These are phyloP conservation scores for Caenorhabditis sp. DNA, from an alignment of 2,888 invertebrate genomes.

Conservation along the genomic window DNA sequence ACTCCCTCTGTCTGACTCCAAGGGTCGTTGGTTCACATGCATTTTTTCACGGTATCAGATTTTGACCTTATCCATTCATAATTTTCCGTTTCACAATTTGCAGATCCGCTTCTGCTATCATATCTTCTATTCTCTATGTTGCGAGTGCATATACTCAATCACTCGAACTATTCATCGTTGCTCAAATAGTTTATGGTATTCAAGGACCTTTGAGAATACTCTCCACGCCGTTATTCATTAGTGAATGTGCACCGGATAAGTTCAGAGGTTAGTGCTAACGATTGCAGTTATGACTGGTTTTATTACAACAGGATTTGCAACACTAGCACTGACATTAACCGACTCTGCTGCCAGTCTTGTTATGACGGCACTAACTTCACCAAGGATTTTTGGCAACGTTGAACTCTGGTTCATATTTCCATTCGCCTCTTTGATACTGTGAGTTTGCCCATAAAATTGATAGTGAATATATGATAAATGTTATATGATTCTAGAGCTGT, in stretches of 20 bases:
- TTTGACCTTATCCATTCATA: neutral
- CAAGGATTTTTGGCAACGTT: slow-evolving; percentile 20
- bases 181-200: slow-evolving; percentile 18
- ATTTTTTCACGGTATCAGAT: neutral
- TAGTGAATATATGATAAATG: no score
- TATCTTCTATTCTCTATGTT: slow-evolving; percentile 17
- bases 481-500: slow-evolving; percentile 21
- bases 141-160: slow-evolving; percentile 22
- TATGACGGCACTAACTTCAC: slow-evolving; percentile 19
- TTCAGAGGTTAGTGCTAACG: slow-evolving; percentile 16
- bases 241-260: slow-evolving; percentile 42
- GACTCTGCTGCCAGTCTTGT: slow-evolving; percentile 25
- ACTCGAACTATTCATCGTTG: slow-evolving; percentile 35
- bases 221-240: slow-evolving; percentile 31
- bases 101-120: neutral
- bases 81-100: neutral
- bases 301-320: slow-evolving; percentile 20
- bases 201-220: slow-evolving; percentile 21
- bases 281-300: neutral
- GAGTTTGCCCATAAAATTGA: no score
- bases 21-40: neutral
- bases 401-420: slow-evolving; percentile 33
- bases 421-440: slow-evolving; percentile 13
- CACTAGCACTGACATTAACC: slow-evolving; percentile 21
- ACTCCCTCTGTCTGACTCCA: neutral